Evolutionary conservation across 2,113 vertebrate genomes (phyloP), one percentile per base, ranked within the genome.

Genomic region (Chrysochloris asiatica): DNA sequence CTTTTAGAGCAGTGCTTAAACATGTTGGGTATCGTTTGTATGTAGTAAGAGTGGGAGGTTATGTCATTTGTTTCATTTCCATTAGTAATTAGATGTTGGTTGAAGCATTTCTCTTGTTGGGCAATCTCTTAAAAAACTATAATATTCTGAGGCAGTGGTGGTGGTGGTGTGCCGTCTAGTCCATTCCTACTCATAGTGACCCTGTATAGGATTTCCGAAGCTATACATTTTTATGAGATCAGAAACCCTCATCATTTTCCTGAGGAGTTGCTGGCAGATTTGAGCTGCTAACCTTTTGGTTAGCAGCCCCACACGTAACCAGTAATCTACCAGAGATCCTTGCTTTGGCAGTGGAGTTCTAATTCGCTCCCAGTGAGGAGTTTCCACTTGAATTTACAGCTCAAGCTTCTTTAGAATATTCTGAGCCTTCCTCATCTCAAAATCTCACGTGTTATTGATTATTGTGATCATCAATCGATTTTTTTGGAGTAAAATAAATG

Each of bases 71-170:
- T 65, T 92, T 96, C 50, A 91, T 87, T 87, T 89, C 43, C 77
- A 76, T 72, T 90, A 73, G 41, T 76, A 94, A 94, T 82, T 83
- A 92, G 14, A 88, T 89, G 41, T 80, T 92, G 30, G 50, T 72
- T 77, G 65, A 93, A 93, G 65, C 4, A 69, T 69, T 77, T 92
- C 72, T 92, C 56, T 65, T 89, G 12, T 28, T 86, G 72, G 48
- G n/a, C 72, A 89, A 83, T 71, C 43, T 52, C 50, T 81, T 48
- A 81, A 59, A 78, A 45, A 88, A 48, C n/a, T n/a, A n/a, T 13
- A 61, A 80, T 50, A 22, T 41, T 85, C 26, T 47, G n/a, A 91
- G 13, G 54, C 33, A 82, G 41, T n/a, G n/a, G n/a, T n/a, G n/a
- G n/a, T n/a, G n/a, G n/a, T n/a, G n/a, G n/a, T n/a, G n/a, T n/a